Conservation (phyloP, 2,113 vertebrate species). For the Cryptomyrus ogoouensis region DNA sequence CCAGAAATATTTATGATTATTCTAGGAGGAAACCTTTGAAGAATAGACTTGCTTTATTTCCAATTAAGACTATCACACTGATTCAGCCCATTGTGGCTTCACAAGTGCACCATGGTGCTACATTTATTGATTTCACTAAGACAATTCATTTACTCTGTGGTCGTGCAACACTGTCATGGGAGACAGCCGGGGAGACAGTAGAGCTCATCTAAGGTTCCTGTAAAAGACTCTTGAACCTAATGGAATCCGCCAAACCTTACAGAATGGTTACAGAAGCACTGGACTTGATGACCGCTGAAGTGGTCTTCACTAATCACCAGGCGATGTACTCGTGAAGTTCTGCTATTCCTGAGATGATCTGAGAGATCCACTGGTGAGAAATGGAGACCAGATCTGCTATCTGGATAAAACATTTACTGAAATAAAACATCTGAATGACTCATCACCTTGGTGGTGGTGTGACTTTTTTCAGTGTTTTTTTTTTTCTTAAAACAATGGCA, state of each 20-base stretch:
- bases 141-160: neutral
- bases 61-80: neutral
- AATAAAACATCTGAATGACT: neutral
- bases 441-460: neutral
- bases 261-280: neutral
- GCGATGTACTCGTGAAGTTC: neutral
- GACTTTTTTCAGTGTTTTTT: neutral
- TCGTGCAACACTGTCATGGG: neutral
- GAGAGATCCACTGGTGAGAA: neutral
- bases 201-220: neutral
- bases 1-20: constrained; percentile 1
- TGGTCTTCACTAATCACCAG: neutral
- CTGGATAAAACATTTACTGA: neutral
- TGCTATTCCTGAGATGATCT: neutral
- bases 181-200: neutral
- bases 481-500: neutral
- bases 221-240: neutral
- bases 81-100: neutral
- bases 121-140: neutral
- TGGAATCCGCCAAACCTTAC: neutral
- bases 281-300: neutral
- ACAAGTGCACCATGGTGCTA: neutral
- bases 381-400: neutral
- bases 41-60: neutral
- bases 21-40: neutral